Evolutionary conservation across 2,888 invertebrate species (phyloP), one percentile per base, ranked within the genome.

Genomic region (Polydrusus tereticollis): DNA sequence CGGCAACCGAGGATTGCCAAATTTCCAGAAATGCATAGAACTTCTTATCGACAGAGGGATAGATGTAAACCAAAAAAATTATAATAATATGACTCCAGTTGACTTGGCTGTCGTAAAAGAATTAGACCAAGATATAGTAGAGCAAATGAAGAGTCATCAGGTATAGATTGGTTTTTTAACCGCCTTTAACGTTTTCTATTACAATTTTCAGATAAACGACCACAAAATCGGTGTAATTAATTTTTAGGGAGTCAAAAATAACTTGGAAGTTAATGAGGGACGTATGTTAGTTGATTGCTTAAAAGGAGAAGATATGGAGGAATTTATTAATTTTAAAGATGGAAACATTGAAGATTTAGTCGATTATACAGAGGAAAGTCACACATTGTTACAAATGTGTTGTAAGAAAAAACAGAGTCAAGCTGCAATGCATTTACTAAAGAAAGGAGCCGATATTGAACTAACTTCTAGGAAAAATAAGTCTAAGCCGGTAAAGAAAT

Each of bases 81-180:
- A 66, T n/a, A 82, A 80, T 18, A 77, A 77, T 55, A 64, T 79
- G 14, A 76, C 80, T 8, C 75, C 91, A 1, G 85, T 90, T 20
- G 88, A 90, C 78, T 87, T 88, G 74, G 91, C 91, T n/a, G 90
- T 89, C 0, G 88, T 88, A 78, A 88, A 88, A 78, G 87, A 87
- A 0, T 85, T 88, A 1, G 12, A 16, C 10, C 87, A 87, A 78
- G 86, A 87, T 67, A 87, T 90, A 20, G 85, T 90, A 0, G 85
- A 86, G 23, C 80, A 87, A n/a, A 89, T 92, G 62, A 58, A 70
- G 16, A 38, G n/a, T n/a, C n/a, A 33, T 47, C 8, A 26, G 16
- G 29, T n/a, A n/a, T n/a, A n/a, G n/a, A n/a, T n/a, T n/a, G n/a
- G n/a, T n/a, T n/a, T n/a, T n/a, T n/a, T n/a, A n/a, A n/a, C n/a